phyloP scores from a whole-genome alignment of 2,797 vertebrate species.

The Lepus oiostolus region DNA sequence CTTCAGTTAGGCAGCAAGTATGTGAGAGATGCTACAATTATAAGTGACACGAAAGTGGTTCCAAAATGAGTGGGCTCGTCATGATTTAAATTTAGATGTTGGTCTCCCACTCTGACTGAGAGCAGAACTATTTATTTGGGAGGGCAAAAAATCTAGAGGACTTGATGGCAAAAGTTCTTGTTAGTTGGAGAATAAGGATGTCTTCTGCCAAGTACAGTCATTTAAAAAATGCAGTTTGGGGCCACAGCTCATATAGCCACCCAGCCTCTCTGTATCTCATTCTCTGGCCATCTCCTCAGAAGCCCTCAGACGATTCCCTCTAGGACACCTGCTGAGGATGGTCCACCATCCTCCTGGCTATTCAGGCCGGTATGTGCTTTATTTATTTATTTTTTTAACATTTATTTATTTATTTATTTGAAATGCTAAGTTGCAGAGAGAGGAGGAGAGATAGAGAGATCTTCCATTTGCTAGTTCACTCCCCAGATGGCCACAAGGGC shows the following conservation, averaged over 20 bases:
- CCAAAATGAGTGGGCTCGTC: constrained; percentile 36
- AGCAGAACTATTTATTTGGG: constrained; percentile 33
- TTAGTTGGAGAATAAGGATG: background rate
- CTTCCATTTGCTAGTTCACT: background rate
- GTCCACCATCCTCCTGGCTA: background rate
- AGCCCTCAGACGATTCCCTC: background rate
- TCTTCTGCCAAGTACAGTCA: background rate
- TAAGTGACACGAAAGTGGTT: constrained; percentile 52
- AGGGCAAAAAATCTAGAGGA: constrained; percentile 27
- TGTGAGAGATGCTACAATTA: constrained; percentile 43
- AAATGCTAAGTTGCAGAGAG: no score
- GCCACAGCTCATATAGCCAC: background rate
- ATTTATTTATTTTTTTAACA: no score
- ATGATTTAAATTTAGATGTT: constrained; percentile 54
- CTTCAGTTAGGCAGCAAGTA: constrained; percentile 9
- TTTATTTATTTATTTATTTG: no score
- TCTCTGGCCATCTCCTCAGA: background rate
- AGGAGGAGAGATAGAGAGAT: no score
- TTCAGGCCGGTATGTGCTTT: background rate
- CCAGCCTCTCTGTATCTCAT: background rate
- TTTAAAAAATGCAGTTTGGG: constrained; percentile 28
- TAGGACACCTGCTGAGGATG: background rate
- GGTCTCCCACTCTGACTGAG: background rate
- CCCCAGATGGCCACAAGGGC: no score
- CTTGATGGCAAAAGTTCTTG: constrained; percentile 26